Base-by-base conservation (phyloP, 2,797 vertebrate genomes). In the Aplochiton taeniatus region DNA sequence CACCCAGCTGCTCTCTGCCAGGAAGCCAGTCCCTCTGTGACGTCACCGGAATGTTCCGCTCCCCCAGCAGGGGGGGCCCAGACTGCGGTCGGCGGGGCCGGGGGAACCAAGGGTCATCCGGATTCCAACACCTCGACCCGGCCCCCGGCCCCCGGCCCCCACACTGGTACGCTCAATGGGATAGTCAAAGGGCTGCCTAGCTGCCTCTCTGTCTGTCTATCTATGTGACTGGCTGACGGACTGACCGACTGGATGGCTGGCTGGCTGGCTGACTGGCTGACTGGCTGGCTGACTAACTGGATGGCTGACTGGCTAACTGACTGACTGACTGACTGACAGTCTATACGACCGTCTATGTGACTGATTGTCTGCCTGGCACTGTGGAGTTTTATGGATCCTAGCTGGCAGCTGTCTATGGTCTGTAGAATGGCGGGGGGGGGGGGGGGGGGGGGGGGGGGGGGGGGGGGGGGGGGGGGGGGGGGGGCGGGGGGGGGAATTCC, bases 31-130 rank as follows among this genome's bases (percentile, higher is more conserved):
- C 69, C 53, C 47, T 66, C 54, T 53, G 49, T 69, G 63, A 70
- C 68, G 43, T 63, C 61, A 70, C 42, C 9, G 68, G 68, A 70
- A 70, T 82, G 69, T 54, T 85, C 79, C 79, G 78, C 77, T 62
- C 79, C 82, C n/a, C 56, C 68, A 55, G 72, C 62, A 14, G 58
- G 44, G 47, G 63, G 42, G 66, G 64, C 20, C 74, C 75, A 77
- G 75, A 31, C 31, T 31, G 31, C 31, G 2, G 31, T 31, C 31
- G 31, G 31, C 31, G 31, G 31, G 31, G 3, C 31, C 2, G 31
- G 31, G 72, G 68, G 66, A 73, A 69, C 65, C 66, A 76, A 69
- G 67, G 83, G 74, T 31, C 71, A 80, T 79, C 63, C 16, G 16
- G 82, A 87, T 82, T 82, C 83, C 81, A 81, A 41, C 63, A 57